These are phyloP conservation scores for Eurypyga helias DNA, from an alignment of 2,113 vertebrate genomes.

Conservation along the genomic window DNA sequence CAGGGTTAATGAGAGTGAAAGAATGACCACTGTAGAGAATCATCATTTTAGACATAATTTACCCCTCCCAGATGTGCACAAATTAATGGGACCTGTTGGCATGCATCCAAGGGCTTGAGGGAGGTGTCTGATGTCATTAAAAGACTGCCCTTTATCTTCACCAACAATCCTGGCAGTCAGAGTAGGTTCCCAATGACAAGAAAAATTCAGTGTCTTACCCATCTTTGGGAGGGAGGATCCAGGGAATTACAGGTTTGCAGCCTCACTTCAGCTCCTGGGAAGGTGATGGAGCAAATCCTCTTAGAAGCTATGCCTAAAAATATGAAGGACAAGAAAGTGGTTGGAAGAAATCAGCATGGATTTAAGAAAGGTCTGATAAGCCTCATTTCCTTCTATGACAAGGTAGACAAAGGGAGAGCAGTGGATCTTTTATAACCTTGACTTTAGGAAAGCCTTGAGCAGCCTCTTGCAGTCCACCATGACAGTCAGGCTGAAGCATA, in stretches of 20 bases:
- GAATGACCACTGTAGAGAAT: background rate
- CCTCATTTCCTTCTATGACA: background rate
- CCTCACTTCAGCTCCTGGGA: background rate
- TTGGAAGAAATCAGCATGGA: background rate
- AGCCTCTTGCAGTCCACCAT: background rate
- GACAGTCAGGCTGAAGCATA: background rate
- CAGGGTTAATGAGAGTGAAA: background rate
- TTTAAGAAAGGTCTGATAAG: background rate
- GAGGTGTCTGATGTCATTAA: background rate
- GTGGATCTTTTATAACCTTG: background rate
- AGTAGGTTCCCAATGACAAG: background rate
- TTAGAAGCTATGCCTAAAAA: background rate
- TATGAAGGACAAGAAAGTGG: background rate
- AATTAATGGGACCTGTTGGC: background rate
- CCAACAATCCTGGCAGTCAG: background rate
- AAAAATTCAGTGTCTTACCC: background rate
- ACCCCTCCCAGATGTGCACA: background rate
- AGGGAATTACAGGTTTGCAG: background rate
- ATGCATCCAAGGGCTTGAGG: background rate
- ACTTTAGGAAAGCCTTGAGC: background rate
- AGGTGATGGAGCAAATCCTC: background rate
- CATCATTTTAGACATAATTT: background rate
- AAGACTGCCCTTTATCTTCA: background rate
- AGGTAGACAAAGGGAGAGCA: background rate
- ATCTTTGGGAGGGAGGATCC: background rate